Percentiles rank a stretch among this genome's conserved stretches.
Evolutionary conservation across 1,140 invertebrate species (phyloP).

Genomic region (Gryon sp.): DNA sequence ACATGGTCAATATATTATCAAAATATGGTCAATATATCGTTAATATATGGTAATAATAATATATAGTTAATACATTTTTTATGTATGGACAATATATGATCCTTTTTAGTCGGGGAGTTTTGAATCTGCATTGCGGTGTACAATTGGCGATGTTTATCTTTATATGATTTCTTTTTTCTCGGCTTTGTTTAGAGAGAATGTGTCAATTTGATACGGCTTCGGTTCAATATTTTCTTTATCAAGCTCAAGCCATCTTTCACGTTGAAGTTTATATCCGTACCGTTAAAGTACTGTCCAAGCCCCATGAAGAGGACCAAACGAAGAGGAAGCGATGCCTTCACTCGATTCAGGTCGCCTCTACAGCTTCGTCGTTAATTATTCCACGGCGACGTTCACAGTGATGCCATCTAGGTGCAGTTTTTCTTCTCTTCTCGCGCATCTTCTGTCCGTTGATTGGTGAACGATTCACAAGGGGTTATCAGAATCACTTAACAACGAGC

Average conservation of each 20-base stretch:
- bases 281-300: slow-evolving; percentile 68
- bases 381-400: slow-evolving; percentile 68
- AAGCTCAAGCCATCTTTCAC: slow-evolving; percentile 52
- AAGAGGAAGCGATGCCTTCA: slow-evolving; percentile 69
- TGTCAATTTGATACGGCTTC: slow-evolving; percentile 33
- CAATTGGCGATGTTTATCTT: too few relatives aligned
- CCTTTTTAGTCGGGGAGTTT: too few relatives aligned
- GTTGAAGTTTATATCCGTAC: slow-evolving; percentile 57
- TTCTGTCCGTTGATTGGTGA: slow-evolving; percentile 62
- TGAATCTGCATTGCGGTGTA: too few relatives aligned
- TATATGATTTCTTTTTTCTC: not conserved
- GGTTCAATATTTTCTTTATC: slow-evolving; percentile 36
- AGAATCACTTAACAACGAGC: slow-evolving; percentile 77
- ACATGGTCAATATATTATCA: too few relatives aligned
- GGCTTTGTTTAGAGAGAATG: not conserved
- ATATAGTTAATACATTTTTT: too few relatives aligned
- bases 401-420: slow-evolving; percentile 61
- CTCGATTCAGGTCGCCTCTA: slow-evolving; percentile 72
- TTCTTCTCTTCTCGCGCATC: slow-evolving; percentile 47
- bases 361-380: slow-evolving; percentile 75
- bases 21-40: too few relatives aligned
- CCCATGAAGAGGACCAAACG: slow-evolving; percentile 42
- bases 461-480: slow-evolving; percentile 79
- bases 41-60: too few relatives aligned
- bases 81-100: too few relatives aligned